Conservation (phyloP, 1,140 invertebrate genomes). For the Calephelis nemesis region DNA sequence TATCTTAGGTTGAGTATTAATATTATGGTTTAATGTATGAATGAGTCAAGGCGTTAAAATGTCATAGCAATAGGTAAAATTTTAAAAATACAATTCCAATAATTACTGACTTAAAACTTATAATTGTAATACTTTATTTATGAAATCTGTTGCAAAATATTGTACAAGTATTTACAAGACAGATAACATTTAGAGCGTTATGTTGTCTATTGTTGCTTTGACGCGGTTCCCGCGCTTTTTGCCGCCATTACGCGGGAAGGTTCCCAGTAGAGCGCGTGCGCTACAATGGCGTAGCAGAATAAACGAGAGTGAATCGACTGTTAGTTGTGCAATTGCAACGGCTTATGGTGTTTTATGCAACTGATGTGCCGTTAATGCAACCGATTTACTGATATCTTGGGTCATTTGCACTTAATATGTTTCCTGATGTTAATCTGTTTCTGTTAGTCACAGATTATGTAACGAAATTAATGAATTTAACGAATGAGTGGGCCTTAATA, state of each 20-base stretch:
- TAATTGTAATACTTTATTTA: slow-evolving; percentile 36
- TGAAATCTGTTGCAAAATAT: slow-evolving; percentile 66
- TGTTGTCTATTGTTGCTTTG: slow-evolving; percentile 69
- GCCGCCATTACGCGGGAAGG: slow-evolving; percentile 71
- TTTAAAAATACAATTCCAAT: too few species aligned
- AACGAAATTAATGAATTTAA: slow-evolving; percentile 22
- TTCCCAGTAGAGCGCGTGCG: slow-evolving; percentile 73
- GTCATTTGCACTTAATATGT: slow-evolving; percentile 37
- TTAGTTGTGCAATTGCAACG: slow-evolving; percentile 71
- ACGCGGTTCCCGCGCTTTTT: slow-evolving; percentile 74
- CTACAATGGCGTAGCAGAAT: slow-evolving; percentile 59
- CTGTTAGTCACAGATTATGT: slow-evolving; percentile 22
- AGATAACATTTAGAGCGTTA: slow-evolving; percentile 75
- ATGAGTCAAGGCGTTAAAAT: too few species aligned
- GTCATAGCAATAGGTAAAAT: too few species aligned
- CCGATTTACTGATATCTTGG: slow-evolving; percentile 52
- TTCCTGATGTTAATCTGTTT: slow-evolving; percentile 42
- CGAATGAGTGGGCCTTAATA: too few species aligned
- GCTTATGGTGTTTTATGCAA: slow-evolving; percentile 56
- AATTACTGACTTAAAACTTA: too few species aligned
- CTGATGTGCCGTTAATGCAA: slow-evolving; percentile 68
- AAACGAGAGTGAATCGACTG: slow-evolving; percentile 68
- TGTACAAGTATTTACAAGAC: slow-evolving; percentile 44
- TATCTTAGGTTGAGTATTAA: too few species aligned
- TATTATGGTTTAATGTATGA: too few species aligned